Base-by-base conservation (phyloP, 2,797 vertebrate genomes). In the Falco novaeseelandiae region DNA sequence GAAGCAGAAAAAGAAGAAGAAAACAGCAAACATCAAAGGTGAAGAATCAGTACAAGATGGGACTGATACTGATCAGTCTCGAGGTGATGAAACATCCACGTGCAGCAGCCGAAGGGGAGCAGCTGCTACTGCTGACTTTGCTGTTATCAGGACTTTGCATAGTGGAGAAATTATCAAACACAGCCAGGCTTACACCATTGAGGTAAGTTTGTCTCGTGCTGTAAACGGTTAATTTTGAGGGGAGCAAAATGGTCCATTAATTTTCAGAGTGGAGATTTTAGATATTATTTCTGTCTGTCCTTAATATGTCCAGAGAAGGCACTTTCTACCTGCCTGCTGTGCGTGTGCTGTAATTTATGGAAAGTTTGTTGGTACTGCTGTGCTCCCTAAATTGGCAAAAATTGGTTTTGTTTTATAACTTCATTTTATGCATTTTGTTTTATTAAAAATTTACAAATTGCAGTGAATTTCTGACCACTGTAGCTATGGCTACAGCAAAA, bases 1-100 rank as follows among this genome's bases (percentile, higher is more conserved):
- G 98, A 99, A 99, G 91, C 98, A 99, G 97, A 99, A 99, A 91
- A 99, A 99, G 97, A 99, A 98, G 97, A 99, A 98, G 96, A 99
- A 98, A 96, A 79, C 92, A 2, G 95, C 89, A 34, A 98, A 98
- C 55, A 97, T 95, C 71, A 98, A 98, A 97, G 98, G 98, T 87
- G 98, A 98, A 18, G 97, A 97, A 14, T 97, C 96, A 52, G 3
- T 97, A 42, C 96, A 95, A 73, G 96, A 97, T 90, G 97, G 98
- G 44, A 96, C 96, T 27, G 98, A 98, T 90, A 84, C 42, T 21
- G 97, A 97, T 67, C 97, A 97, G 25, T 96, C 97, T 36, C 97
- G 90, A 78, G 98, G 91, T 90, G 98, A 98, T 89, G 98, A 98
- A 69, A 95, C 95, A 76, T 87, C 93, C 70, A 18, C 86, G 14